phyloP scores from a whole-genome alignment of 2,797 vertebrate species.

The Phoeniculus purpureus region DNA sequence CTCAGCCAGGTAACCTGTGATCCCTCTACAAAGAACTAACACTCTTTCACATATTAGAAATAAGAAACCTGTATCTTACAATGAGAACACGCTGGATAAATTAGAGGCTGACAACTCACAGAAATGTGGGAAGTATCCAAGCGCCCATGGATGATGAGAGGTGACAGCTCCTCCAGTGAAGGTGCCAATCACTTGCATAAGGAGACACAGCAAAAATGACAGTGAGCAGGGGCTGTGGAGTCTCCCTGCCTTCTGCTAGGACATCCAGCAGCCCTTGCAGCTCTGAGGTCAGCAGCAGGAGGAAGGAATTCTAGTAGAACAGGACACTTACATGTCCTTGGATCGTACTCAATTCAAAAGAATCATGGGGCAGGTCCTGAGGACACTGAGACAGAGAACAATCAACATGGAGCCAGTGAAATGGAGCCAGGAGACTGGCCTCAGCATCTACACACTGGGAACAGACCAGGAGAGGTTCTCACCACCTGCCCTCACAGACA shows the following conservation, averaged over 20 bases:
- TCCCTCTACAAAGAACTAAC: neutral
- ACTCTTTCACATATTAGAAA: neutral
- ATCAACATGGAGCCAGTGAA: neutral
- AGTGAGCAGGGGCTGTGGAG: neutral
- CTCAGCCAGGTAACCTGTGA: neutral
- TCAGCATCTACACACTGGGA: neutral
- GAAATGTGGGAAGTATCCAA: neutral
- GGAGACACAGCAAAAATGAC: conserved; percentile 12
- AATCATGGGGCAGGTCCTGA: neutral
- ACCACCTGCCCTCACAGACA: neutral
- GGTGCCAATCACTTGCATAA: conserved; percentile 36
- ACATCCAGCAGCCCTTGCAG: neutral
- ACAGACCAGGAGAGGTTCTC: neutral
- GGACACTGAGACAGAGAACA: neutral
- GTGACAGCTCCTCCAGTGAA: conserved; percentile 20
- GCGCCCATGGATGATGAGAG: conserved; percentile 18
- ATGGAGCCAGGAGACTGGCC: neutral
- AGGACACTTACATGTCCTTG: neutral
- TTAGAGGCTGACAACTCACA: neutral
- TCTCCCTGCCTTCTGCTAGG: neutral
- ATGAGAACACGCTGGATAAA: neutral
- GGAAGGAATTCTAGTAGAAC: neutral
- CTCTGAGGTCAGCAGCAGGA: neutral
- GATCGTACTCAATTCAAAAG: neutral
- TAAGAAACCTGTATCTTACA: neutral